Base-by-base conservation (phyloP, 2,113 vertebrate species). In the Engraulis encrasicolus region DNA sequence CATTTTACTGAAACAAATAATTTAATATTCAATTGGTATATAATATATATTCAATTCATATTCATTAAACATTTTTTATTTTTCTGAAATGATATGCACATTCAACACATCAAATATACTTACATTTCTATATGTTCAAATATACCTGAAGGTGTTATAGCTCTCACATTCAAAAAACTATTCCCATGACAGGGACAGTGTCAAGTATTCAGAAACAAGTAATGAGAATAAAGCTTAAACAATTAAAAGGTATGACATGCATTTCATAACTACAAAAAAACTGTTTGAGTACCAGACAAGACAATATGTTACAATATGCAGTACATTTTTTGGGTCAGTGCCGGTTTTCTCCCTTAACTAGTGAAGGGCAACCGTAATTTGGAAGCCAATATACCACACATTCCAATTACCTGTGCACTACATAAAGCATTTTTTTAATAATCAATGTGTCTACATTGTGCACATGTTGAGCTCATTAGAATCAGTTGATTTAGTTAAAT, bases 121-220 rank as follows among this genome's bases (percentile, higher is more conserved):
- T 71, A 27, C 11, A 71, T 4, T 0, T 34, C 61, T 17, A 71
- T 71, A 45, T 45, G 9, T 45, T 9, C 40, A 45, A 45, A 45
- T 45, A 45, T 45, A 45, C 40, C 40, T 45, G 4, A 34, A 71
- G 34, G 27, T 12, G n/a, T 34, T 1, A 9, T 11, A 14, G 11
- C 61, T 34, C 27, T 71, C 2, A 71, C 17, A 71, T 71, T 34
- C 61, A 71, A 71, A 9, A 71, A 71, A 15, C 61, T 71, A 71
- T 71, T 71, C 61, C 58, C 27, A 71, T 71, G 61, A 71, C 23
- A 15, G 15, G 61, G 27, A 71, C 54, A 58, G 61, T 71, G 61
- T 71, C 61, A 34, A 71, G 61, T 71, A 34, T 71, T 34, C 27
- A 34, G 11, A 71, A 34, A 34, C 34, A 71, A 27, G 11, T 71